These are phyloP conservation scores for Istiophorus platypterus DNA, from an alignment of 2,113 vertebrate species.

Conservation along the genomic window DNA sequence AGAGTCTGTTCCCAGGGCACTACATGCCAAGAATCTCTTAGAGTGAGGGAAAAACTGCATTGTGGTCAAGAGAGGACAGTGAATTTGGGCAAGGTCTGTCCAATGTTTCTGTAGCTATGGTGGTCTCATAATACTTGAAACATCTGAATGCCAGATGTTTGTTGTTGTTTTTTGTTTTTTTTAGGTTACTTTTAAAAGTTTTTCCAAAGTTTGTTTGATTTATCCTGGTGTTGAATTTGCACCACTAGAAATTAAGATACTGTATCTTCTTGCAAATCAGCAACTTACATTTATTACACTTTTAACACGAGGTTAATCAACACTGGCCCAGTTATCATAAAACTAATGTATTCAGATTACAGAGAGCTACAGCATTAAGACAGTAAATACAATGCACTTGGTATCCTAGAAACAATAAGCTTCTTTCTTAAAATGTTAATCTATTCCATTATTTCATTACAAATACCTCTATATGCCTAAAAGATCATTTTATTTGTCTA, in stretches of 20 bases:
- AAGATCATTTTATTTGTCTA: background rate
- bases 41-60: constrained; percentile 27
- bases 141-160: background rate
- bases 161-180: background rate
- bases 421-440: too few species aligned
- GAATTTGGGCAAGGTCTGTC: constrained; percentile 11
- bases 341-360: background rate
- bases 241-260: background rate
- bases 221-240: background rate
- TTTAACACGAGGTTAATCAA: background rate
- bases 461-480: too few species aligned
- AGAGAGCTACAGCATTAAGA: background rate
- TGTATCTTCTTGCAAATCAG: background rate
- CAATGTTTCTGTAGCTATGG: constrained; percentile 15
- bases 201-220: background rate
- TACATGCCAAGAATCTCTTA: constrained; percentile 64
- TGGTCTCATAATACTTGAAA: background rate
- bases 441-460: background rate
- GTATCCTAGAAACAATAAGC: too few species aligned
- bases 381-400: too few species aligned
- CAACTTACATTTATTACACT: background rate
- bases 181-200: background rate
- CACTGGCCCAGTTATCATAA: background rate
- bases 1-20: constrained; percentile 71
- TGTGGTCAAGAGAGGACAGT: constrained; percentile 24